Conservation (phyloP, 2,113 vertebrate genomes). For the Pseudorasbora parva region DNA sequence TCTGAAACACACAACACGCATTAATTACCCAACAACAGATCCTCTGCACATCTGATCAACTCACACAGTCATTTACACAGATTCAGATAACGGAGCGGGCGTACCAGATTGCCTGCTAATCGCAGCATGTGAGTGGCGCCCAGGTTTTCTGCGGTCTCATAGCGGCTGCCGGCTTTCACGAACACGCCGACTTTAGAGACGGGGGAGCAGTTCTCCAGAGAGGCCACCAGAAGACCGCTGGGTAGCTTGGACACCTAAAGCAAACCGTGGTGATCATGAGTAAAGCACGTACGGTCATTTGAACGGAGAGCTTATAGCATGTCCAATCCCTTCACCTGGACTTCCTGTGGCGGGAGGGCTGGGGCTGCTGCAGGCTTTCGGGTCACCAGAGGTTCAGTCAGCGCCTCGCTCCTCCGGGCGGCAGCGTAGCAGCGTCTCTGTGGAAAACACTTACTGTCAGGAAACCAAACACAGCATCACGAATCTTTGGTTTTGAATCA, state of each 20-base stretch:
- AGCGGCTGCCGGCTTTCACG: slow-evolving; percentile 89
- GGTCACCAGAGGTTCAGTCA: slow-evolving; percentile 61
- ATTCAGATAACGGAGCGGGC: slow-evolving; percentile 4
- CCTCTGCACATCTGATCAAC: not conserved
- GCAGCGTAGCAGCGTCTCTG: slow-evolving; percentile 73
- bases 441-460: slow-evolving; percentile 8
- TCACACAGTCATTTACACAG: not conserved
- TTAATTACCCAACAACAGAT: not conserved
- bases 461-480: not conserved
- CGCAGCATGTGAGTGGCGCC: slow-evolving; percentile 88
- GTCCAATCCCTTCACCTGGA: slow-evolving; percentile 63
- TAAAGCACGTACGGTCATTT: not conserved
- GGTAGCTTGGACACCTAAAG: slow-evolving; percentile 89
- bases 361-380: slow-evolving; percentile 33
- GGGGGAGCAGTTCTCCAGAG: slow-evolving; percentile 90
- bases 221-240: slow-evolving; percentile 88
- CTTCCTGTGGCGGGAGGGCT: slow-evolving; percentile 62
- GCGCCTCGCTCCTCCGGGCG: slow-evolving; percentile 59
- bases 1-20: slow-evolving; percentile 70
- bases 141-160: slow-evolving; percentile 80
- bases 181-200: slow-evolving; percentile 87
- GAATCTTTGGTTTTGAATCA: no score
- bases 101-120: slow-evolving; percentile 87
- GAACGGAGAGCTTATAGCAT: not conserved
- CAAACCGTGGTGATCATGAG: not conserved